phyloP scores from a whole-genome alignment of 2,888 invertebrate genomes.

The Perithous albicinctus region DNA sequence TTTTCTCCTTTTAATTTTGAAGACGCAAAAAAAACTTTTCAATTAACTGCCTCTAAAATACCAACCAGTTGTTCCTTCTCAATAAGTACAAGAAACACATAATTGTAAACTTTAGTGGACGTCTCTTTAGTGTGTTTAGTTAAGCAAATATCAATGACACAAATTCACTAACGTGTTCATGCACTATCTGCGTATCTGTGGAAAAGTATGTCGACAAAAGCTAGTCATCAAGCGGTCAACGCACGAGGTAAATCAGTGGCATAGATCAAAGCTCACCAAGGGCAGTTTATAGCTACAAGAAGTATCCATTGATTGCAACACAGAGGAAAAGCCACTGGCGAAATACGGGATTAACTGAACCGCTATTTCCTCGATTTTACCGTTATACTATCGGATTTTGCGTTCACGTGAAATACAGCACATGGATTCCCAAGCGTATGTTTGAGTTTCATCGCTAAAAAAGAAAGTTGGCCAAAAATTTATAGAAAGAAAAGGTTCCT shows the following conservation, averaged over 20 bases:
- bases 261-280: constrained; percentile 56
- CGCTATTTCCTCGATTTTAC: constrained; percentile 31
- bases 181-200: not conserved
- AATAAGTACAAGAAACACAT: not conserved
- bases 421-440: not conserved
- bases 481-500: no score
- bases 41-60: not conserved
- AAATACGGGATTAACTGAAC: constrained; percentile 25
- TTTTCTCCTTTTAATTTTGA: not conserved
- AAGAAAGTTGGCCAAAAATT: not conserved
- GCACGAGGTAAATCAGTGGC: constrained; percentile 47
- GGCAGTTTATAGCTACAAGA: constrained; percentile 23
- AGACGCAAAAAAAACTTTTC: not conserved
- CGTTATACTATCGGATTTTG: constrained; percentile 5
- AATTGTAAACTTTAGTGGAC: not conserved
- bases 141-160: not conserved
- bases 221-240: constrained; percentile 32
- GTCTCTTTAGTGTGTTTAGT: not conserved
- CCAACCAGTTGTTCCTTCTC: not conserved
- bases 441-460: not conserved
- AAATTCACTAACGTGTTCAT: not conserved
- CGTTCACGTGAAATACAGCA: not conserved
- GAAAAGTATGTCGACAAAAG: not conserved
- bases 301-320: constrained; percentile 41
- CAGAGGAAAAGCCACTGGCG: constrained; percentile 25